phyloP scores from a whole-genome alignment of 2,888 invertebrate species.

The Caenorhabditis wallacei region DNA sequence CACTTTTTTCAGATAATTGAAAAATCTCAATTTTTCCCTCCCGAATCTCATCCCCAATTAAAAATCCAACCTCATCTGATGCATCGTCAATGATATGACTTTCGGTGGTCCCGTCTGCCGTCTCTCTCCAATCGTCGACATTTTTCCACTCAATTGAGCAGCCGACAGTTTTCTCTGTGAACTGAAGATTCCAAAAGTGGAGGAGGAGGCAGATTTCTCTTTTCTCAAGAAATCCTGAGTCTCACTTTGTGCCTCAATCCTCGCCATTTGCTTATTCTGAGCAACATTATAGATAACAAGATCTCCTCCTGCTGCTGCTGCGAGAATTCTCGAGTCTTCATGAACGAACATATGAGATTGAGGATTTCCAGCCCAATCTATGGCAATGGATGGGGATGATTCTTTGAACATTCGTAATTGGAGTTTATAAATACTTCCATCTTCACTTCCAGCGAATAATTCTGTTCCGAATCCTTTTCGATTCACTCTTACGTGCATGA shows the following conservation, averaged over 20 bases:
- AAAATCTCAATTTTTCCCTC: no score
- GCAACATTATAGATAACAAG: conserved; percentile 49
- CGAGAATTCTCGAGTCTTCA: conserved; percentile 49
- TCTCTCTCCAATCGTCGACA: background rate
- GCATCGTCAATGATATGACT: conserved; percentile 62
- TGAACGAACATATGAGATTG: conserved; percentile 43
- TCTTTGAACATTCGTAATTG: conserved; percentile 84
- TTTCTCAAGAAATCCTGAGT: background rate
- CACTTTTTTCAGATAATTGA: no score
- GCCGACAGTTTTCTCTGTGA: conserved; percentile 40
- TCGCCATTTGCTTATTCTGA: conserved; percentile 34
- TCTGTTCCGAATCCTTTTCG: conserved; percentile 43
- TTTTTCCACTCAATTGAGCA: conserved; percentile 1
- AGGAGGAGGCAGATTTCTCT: background rate
- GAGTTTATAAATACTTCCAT: conserved; percentile 88
- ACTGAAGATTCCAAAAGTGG: conserved; percentile 41
- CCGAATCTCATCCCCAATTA: no score
- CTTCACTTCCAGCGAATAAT: conserved; percentile 85
- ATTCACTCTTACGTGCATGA: conserved; percentile 46
- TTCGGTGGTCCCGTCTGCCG: conserved; percentile 1
- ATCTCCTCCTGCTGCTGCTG: conserved; percentile 28
- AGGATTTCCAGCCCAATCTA: conserved; percentile 26
- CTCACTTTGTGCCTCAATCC: conserved; percentile 24
- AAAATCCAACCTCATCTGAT: conserved; percentile 69
- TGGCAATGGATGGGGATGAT: conserved; percentile 35